A percentile compares a stretch with the other conserved stretches of the same genome.
These are phyloP conservation scores for Trichacis sp. DNA, from an alignment of 2,888 invertebrate species.

Conservation along the genomic window DNA sequence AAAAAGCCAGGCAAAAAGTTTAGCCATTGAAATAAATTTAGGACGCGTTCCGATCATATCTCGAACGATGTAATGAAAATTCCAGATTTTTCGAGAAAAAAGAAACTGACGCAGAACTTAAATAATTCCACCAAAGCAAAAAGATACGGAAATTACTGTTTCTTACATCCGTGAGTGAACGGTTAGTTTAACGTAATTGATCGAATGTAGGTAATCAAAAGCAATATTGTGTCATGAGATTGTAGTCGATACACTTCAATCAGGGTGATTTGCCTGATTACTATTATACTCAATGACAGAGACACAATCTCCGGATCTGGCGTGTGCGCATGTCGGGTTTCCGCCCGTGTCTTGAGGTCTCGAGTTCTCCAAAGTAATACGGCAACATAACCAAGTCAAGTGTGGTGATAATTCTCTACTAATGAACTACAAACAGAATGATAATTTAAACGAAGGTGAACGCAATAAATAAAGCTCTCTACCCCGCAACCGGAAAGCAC, in stretches of 20 bases:
- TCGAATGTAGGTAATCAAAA: too few relatives aligned
- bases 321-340: conserved; percentile 58
- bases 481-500: conserved; percentile 73
- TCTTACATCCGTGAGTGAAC: too few relatives aligned
- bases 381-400: conserved; percentile 60
- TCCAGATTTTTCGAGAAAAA: too few relatives aligned
- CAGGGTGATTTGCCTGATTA: conserved; percentile 20
- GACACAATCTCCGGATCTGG: conserved; percentile 59
- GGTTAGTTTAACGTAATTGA: too few relatives aligned
- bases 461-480: conserved; percentile 73
- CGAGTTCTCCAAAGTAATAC: conserved; percentile 64
- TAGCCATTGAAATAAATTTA: too few relatives aligned
- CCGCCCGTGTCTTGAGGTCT: conserved; percentile 63
- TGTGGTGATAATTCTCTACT: conserved; percentile 65
- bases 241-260: background rate
- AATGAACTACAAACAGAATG: conserved; percentile 62
- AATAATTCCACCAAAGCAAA: too few relatives aligned
- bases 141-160: too few relatives aligned
- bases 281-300: conserved; percentile 65
- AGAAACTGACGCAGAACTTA: too few relatives aligned
- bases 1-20: too few relatives aligned
- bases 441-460: conserved; percentile 58
- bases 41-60: too few relatives aligned
- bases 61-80: too few relatives aligned
- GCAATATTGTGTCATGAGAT: too few relatives aligned